Conservation (phyloP, 1,140 invertebrate species). For the Atopsyche davidsoni region DNA sequence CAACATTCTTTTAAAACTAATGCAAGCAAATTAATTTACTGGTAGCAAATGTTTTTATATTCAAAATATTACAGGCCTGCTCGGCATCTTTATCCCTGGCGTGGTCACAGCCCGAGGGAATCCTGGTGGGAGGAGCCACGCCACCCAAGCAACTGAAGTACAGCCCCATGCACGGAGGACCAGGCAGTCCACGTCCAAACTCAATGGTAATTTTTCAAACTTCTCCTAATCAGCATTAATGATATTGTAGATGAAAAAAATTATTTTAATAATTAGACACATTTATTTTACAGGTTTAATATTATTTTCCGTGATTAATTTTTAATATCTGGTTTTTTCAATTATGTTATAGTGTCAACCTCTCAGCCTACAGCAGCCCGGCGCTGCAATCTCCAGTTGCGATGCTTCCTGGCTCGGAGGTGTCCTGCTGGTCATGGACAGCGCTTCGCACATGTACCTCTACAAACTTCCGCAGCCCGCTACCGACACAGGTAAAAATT, state of each 20-base stretch:
- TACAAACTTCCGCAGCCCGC: conserved; percentile 57
- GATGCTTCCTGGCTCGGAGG: conserved; percentile 74
- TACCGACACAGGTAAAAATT: conserved; percentile 50
- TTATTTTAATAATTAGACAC: neutral
- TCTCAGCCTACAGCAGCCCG: conserved; percentile 22
- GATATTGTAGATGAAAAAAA: neutral
- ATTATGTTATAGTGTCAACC: conserved; percentile 21
- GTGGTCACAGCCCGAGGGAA: conserved; percentile 26
- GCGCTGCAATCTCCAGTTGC: conserved; percentile 52
- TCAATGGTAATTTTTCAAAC: conserved; percentile 18
- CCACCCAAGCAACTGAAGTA: conserved; percentile 43
- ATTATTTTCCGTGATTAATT: too few species aligned
- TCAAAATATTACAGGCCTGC: conserved; percentile 16
- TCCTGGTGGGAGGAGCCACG: conserved; percentile 32
- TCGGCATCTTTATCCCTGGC: conserved; percentile 28
- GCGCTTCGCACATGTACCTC: conserved; percentile 65
- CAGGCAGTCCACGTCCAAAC: conserved; percentile 26
- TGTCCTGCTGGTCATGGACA: conserved; percentile 67
- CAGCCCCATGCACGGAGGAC: conserved; percentile 28
- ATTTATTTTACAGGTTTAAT: conserved; percentile 1
- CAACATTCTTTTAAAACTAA: too few species aligned
- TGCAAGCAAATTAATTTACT: neutral
- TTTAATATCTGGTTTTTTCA: too few species aligned
- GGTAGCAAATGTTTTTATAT: conserved; percentile 3
- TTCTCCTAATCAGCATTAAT: neutral